These are phyloP conservation scores for Gymnocheta viridis DNA, from an alignment of 2,888 invertebrate species.

Conservation along the genomic window DNA sequence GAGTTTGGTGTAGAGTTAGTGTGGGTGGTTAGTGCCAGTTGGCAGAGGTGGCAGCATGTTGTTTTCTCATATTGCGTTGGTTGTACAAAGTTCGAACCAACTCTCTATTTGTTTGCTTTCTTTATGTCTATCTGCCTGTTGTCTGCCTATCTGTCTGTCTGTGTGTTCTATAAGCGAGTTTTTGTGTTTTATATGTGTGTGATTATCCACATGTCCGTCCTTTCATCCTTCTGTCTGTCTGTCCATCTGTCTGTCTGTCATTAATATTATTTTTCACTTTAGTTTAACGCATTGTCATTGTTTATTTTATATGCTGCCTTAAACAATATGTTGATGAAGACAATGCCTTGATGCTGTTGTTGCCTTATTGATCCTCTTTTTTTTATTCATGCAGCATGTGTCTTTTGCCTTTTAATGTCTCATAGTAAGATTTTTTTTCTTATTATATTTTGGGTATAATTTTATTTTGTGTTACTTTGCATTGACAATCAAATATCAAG, in stretches of 20 bases:
- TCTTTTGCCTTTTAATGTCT: conserved; percentile 54
- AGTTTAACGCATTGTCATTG: conserved; percentile 60
- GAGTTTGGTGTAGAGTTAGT: neutral
- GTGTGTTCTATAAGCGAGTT: neutral
- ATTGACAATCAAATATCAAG: conserved; percentile 49
- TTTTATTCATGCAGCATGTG: conserved; percentile 57
- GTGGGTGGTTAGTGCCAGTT: conserved; percentile 7
- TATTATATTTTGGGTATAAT: neutral
- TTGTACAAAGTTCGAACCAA: neutral
- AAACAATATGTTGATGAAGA: neutral
- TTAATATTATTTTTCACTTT: conserved; percentile 67
- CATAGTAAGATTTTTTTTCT: conserved; percentile 7
- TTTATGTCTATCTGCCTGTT: conserved; percentile 1
- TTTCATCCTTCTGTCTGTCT: conserved; percentile 34
- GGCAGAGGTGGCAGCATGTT: conserved; percentile 6
- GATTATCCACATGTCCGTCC: conserved; percentile 6
- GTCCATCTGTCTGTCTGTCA: conserved; percentile 22
- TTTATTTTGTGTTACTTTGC: conserved; percentile 6
- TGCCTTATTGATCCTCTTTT: conserved; percentile 3
- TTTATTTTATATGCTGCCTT: conserved; percentile 37
- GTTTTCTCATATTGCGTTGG: conserved; percentile 32
- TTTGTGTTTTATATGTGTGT: conserved; percentile 4
- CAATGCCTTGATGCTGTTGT: neutral
- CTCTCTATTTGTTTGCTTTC: neutral
- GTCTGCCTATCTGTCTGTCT: conserved; percentile 13